Conservation (phyloP, 2,888 invertebrate species). For the Apoda limacodes region DNA sequence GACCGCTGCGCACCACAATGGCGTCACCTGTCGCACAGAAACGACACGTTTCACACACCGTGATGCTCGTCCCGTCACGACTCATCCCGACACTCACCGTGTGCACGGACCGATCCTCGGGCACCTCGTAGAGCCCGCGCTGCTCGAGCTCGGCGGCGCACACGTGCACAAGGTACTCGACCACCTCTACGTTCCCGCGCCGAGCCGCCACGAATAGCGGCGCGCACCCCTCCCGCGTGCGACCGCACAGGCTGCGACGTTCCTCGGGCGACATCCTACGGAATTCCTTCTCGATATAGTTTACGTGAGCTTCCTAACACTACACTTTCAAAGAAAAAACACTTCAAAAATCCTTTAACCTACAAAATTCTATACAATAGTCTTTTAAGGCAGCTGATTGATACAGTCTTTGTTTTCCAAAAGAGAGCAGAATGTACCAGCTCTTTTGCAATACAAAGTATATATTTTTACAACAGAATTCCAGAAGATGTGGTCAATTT, state of each 20-base stretch:
- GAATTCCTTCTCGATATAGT: background rate
- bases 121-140: slow-evolving; percentile 81
- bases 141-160: slow-evolving; percentile 90
- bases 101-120: slow-evolving; percentile 84
- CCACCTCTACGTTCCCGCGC: slow-evolving; percentile 85
- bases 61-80: too few species aligned
- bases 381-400: too few species aligned
- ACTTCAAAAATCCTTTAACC: too few species aligned
- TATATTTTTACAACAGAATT: too few species aligned
- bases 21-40: slow-evolving; percentile 84
- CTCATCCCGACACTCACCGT: too few species aligned
- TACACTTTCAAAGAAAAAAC: too few species aligned
- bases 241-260: slow-evolving; percentile 76
- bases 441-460: too few species aligned
- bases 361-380: too few species aligned
- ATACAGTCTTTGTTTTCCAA: too few species aligned
- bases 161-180: slow-evolving; percentile 84
- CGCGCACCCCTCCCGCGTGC: slow-evolving; percentile 81
- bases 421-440: too few species aligned
- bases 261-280: slow-evolving; percentile 66
- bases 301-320: background rate
- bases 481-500: too few species aligned
- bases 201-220: slow-evolving; percentile 84
- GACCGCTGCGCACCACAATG: slow-evolving; percentile 93
- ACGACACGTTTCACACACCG: too few species aligned